These are phyloP conservation scores for Bucorvus abyssinicus DNA, from an alignment of 2,797 vertebrate genomes.

Conservation along the genomic window DNA sequence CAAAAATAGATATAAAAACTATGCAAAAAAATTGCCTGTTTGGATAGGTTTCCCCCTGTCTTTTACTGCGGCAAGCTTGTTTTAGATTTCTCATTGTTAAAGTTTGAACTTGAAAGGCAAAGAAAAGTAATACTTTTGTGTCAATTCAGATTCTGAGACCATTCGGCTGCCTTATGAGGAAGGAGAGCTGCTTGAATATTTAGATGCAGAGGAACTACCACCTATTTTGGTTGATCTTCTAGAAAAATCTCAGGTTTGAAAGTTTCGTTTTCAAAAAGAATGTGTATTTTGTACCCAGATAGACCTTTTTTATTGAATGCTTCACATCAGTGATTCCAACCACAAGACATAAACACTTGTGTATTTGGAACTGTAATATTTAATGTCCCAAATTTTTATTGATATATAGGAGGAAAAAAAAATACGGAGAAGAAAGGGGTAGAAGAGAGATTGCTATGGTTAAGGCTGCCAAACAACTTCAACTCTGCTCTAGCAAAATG, in stretches of 20 bases:
- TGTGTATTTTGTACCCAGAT: fast-evolving
- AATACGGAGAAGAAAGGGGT: background rate
- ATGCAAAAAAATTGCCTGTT: background rate
- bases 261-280: background rate
- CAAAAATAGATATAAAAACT: background rate
- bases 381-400: background rate
- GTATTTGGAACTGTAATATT: background rate
- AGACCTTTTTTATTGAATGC: background rate
- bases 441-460: background rate
- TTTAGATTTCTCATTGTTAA: background rate
- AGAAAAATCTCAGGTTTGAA: conserved; percentile 95
- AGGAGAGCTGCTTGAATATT: conserved; percentile 94
- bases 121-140: conserved; percentile 21
- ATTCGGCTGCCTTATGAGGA: conserved; percentile 98
- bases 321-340: background rate
- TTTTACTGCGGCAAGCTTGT: background rate
- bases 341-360: background rate
- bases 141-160: conserved; percentile 92
- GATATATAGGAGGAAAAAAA: background rate
- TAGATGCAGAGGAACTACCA: conserved; percentile 96
- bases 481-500: background rate
- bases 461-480: background rate
- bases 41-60: background rate
- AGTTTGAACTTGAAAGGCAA: background rate
- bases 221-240: conserved; percentile 98